Evolutionary conservation across 1,140 invertebrate species (phyloP).

Genomic region (Argopecten irradians): DNA sequence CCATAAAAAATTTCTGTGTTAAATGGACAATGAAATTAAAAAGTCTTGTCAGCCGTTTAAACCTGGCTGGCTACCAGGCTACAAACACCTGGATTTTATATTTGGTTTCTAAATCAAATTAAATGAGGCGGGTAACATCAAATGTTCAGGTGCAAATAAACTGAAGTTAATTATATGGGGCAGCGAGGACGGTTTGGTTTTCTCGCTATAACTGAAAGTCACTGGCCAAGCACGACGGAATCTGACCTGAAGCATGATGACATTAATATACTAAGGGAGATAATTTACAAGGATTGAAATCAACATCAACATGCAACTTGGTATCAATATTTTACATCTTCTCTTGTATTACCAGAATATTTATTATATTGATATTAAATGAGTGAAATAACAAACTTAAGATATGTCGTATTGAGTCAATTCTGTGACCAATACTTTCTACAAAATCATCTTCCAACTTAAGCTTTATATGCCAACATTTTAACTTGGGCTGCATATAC

Average conservation of each 20-base stretch:
- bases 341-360: too few relatives aligned
- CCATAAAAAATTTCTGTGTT: neutral
- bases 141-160: neutral
- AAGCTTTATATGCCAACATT: too few relatives aligned
- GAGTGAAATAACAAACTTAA: too few relatives aligned
- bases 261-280: neutral
- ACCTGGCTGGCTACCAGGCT: neutral
- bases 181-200: neutral
- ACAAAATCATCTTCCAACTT: too few relatives aligned
- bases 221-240: neutral
- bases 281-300: neutral
- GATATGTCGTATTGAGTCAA: too few relatives aligned
- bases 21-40: neutral
- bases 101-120: neutral
- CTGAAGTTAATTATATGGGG: neutral
- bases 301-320: too few relatives aligned
- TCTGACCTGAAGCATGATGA: too few relatives aligned
- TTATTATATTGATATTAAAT: too few relatives aligned
- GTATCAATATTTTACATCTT: too few relatives aligned
- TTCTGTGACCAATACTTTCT: too few relatives aligned
- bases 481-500: too few relatives aligned
- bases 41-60: neutral
- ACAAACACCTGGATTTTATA: neutral
- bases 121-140: neutral
- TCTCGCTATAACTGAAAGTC: neutral